Evolutionary conservation across 1,140 invertebrate species (phyloP), one percentile per base, ranked within the genome.

Genomic region (Microvelia longipes): DNA sequence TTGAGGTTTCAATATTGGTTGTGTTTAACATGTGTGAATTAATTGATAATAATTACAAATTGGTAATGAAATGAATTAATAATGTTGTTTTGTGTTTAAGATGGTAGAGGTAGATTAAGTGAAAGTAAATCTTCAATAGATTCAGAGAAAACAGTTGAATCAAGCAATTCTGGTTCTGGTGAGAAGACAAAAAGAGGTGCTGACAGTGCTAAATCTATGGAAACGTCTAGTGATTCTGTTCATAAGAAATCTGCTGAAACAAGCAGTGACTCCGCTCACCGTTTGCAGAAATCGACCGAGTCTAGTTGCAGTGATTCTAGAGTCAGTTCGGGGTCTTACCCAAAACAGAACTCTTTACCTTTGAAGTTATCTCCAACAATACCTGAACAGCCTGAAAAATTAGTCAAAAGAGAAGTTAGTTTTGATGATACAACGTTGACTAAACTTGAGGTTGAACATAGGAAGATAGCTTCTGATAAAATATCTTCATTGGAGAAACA

Each of bases 81-180:
- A n/a, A n/a, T n/a, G n/a, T n/a, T n/a, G n/a, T n/a, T 11, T 50
- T 50, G 5, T 50, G 35, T 50, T 50, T 11, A 5, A 50, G 35
- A 50, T 50, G 35, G 35, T 11, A 50, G 35, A 50, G 35, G 35
- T 11, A 50, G 35, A 50, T 50, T 50, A 14, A 14, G 11, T 26
- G 62, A 64, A 64, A 64, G 62, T 24, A 64, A 64, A 24, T 64
- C 62, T 24, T 64, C 62, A 26, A 64, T 64, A 24, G 62, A 64
- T 64, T 64, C 62, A 64, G 62, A 64, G 62, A 64, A 64, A 26
- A 64, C 62, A 14, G 62, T 64, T 64, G 62, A 64, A 64, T 24
- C 62, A 15, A 64, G 62, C 24, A 15, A 64, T 64, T 64, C 62
- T 24, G 62, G 15, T 15, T 64, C 62, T 2, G 15, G 2, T 24